Evolutionary conservation across 2,797 vertebrate genomes (phyloP).

Genomic region (Urophycis tenuis): DNA sequence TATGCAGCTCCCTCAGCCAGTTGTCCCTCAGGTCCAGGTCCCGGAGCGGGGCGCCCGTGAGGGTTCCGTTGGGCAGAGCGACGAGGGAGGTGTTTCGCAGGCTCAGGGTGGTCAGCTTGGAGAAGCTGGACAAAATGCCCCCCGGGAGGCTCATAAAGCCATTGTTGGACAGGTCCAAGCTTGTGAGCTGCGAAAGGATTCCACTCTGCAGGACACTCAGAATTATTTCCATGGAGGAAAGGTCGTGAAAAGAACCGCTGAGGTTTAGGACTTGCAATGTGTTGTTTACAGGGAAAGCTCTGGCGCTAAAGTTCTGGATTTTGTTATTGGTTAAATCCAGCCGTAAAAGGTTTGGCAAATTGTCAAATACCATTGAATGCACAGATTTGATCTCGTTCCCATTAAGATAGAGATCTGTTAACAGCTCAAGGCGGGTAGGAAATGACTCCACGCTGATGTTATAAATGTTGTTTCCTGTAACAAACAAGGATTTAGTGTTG

Average conservation of each 20-base stretch:
- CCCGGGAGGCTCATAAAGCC: constrained; percentile 72
- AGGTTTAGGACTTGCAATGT: constrained; percentile 73
- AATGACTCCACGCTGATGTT: constrained; percentile 71
- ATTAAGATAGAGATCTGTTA: constrained; percentile 78
- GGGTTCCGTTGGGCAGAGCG: constrained; percentile 66
- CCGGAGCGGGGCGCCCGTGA: constrained; percentile 65
- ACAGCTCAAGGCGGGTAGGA: constrained; percentile 62
- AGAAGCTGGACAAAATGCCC: constrained; percentile 59
- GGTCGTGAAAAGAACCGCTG: constrained; percentile 62
- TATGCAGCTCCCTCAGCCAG: constrained; percentile 67
- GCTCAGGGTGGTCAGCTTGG: constrained; percentile 70
- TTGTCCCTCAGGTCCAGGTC: constrained; percentile 84
- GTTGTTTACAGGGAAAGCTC: constrained; percentile 68
- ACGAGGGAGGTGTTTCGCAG: constrained; percentile 84
- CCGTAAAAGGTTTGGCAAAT: constrained; percentile 74
- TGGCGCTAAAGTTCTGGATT: constrained; percentile 64
- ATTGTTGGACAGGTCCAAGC: constrained; percentile 73
- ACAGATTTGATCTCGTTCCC: constrained; percentile 74
- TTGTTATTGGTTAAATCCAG: constrained; percentile 87
- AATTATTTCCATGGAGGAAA: constrained; percentile 27
- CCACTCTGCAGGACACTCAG: constrained; percentile 51
- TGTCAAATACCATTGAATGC: constrained; percentile 67
- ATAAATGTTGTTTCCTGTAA: constrained; percentile 77
- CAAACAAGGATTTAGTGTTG: constrained; percentile 74
- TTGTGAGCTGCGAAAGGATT: constrained; percentile 62